Evolutionary conservation across 2,888 invertebrate species (phyloP), one percentile per base, ranked within the genome.

Genomic region (Pseudococcus jackbeardsleyi): DNA sequence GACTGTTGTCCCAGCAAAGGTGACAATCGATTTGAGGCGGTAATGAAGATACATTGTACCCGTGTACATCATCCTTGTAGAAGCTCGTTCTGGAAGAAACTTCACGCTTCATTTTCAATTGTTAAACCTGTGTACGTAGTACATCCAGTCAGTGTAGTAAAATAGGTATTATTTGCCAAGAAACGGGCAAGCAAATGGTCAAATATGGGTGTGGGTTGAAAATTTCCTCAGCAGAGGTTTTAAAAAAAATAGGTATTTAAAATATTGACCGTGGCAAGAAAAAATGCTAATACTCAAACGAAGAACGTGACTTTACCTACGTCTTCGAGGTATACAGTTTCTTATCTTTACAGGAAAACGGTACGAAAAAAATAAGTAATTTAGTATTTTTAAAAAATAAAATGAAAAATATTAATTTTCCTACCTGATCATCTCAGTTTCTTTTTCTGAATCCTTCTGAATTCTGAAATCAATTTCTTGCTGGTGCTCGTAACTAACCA

Each of bases 31-130:
- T 86, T 72, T 39, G 86, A 64, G 64, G 68, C 68, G 68, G 86
- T 86, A 86, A 68, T 86, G 86, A 46, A 46, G 72, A 46, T 48
- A 46, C 72, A 46, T 64, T 46, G 68, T 64, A 72, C 26, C 46
- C 64, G 22, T 12, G 22, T 48, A 72, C 33, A 86, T 86, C 86
- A 68, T 86, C 77, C 68, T 86, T 48, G 72, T 72, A 72, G 64
- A 68, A 64, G 72, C 39, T 68, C 22, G 68, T 86, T 68, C 68
- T 68, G 72, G 68, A 68, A 64, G 33, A 54, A 72, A 86, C 86
- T 86, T 86, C 86, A 86, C 72, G 86, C 86, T 86, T 86, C 86
- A 86, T 86, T 86, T 77, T 68, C 72, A 77, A 33, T 86, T 46
- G 72, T 64, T 64, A 26, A 39, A 42, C 64, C 33, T 59, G 33